Base-by-base conservation (phyloP, 2,797 vertebrate species). In the Mus spretus region DNA sequence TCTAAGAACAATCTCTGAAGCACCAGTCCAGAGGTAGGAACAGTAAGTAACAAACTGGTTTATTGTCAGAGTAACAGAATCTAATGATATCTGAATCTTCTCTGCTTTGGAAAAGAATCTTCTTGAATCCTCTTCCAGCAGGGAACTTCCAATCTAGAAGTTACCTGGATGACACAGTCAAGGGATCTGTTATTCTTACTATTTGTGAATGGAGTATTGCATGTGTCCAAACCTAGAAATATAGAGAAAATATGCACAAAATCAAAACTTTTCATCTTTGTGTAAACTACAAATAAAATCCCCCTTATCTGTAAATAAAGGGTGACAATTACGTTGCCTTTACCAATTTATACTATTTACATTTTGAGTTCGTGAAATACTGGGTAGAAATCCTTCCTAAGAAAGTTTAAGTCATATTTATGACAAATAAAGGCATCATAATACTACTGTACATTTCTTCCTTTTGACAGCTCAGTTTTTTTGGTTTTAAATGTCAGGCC, bases 401-500 rank as follows among this genome's bases (percentile, higher is more conserved):
- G 55, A 31, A 40, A 4, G 12, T 65, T 87, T 57, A 87, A 57
- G 11, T 28, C 4, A 87, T 1, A 37, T 28, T 87, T 40, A 72
- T 74, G 24, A 55, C 5, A 28, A 74, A 74, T 57, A 28, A 57
- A 40, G n/a, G 7, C 15, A 57, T 55, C 55, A 5, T 40, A 87
- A 28, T 55, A 74, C 0, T 5, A 40, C 10, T 57, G 11, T 40
- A 57, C 50, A 57, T 28, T 57, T 57, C 28, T 87, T 19, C 15
- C 67, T 31, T 87, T 87, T 28, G 85, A 55, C 67, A 87, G 72
- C 5, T 19, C 50, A 57, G 28, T 84, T 95, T 87, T n/a, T 67
- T 85, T 50, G 22, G 95, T 50, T 88, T 83, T 50, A 63, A 89
- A 55, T 34, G n/a, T 55, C 95, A 89, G 82, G 37, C n/a, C 92